A percentile compares a stretch with the other conserved stretches of the same genome.
phyloP scores from a whole-genome alignment of 2,888 invertebrate species.

The Odontocerum albicorne region DNA sequence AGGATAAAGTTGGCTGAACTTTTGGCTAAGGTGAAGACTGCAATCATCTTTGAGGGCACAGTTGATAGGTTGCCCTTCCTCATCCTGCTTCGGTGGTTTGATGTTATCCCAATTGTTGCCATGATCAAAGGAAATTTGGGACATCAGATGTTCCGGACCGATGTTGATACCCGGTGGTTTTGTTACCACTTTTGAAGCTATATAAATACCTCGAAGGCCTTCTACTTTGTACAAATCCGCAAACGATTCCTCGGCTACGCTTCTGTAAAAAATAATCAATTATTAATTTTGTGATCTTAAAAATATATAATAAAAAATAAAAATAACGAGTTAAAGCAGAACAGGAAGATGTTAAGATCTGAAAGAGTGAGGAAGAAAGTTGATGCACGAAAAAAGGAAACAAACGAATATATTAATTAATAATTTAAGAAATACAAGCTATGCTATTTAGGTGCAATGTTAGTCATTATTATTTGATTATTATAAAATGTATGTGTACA shows the following conservation, averaged over 20 bases:
- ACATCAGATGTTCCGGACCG: constrained; percentile 74
- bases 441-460: too few species aligned
- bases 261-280: constrained; percentile 54
- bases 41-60: constrained; percentile 70
- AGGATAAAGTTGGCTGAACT: constrained; percentile 81
- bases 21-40: constrained; percentile 85
- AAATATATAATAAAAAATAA: constrained; percentile 6
- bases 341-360: background rate
- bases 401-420: background rate
- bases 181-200: constrained; percentile 75
- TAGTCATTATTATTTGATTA: too few species aligned
- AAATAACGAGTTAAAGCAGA: background rate
- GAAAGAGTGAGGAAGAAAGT: background rate
- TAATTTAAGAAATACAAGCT: background rate
- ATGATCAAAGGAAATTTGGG: constrained; percentile 84
- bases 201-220: constrained; percentile 85
- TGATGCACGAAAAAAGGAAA: background rate
- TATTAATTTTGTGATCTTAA: constrained; percentile 2
- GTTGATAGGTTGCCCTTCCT: constrained; percentile 66
- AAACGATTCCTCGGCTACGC: constrained; percentile 78
- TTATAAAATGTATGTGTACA: too few species aligned
- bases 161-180: constrained; percentile 59
- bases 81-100: constrained; percentile 69
- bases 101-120: constrained; percentile 82
- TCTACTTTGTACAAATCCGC: constrained; percentile 87